phyloP scores from a whole-genome alignment of 2,888 invertebrate species.

The Odontocolon sp. region DNA sequence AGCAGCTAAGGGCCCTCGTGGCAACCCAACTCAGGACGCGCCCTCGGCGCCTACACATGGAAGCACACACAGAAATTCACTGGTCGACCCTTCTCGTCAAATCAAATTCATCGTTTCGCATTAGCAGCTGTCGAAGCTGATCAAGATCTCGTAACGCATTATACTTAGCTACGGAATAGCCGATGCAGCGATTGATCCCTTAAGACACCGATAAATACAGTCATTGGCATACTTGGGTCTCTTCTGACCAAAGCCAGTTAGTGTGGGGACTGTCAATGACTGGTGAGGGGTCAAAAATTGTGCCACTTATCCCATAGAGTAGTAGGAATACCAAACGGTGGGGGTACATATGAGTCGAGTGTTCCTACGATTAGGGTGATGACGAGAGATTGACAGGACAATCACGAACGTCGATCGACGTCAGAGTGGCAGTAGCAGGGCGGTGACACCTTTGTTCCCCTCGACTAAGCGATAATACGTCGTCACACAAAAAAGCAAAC shows the following conservation, averaged over 20 bases:
- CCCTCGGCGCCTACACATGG: constrained; percentile 14
- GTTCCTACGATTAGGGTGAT: constrained; percentile 41
- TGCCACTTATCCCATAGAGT: no score
- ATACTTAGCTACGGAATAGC: no score
- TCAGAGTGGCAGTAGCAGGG: not conserved
- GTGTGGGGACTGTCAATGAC: no score
- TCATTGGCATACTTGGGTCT: no score
- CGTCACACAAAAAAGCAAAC: no score
- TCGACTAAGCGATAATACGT: not conserved
- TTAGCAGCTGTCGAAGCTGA: constrained; percentile 75
- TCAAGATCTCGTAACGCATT: constrained; percentile 63
- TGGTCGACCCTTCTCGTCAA: constrained; percentile 60
- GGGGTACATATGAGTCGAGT: not conserved
- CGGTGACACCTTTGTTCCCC: not conserved
- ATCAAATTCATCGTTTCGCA: constrained; percentile 72
- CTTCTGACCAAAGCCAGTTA: no score
- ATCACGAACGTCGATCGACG: constrained; percentile 25
- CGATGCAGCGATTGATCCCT: no score
- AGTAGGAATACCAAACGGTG: not conserved
- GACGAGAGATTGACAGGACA: constrained; percentile 41
- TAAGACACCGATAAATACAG: no score
- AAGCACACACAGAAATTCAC: constrained; percentile 8
- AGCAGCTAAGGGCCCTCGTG: constrained; percentile 24
- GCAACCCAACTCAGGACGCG: constrained; percentile 14
- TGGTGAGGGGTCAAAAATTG: no score